Conservation (phyloP, 2,113 vertebrate genomes). For the Gavia stellata region DNA sequence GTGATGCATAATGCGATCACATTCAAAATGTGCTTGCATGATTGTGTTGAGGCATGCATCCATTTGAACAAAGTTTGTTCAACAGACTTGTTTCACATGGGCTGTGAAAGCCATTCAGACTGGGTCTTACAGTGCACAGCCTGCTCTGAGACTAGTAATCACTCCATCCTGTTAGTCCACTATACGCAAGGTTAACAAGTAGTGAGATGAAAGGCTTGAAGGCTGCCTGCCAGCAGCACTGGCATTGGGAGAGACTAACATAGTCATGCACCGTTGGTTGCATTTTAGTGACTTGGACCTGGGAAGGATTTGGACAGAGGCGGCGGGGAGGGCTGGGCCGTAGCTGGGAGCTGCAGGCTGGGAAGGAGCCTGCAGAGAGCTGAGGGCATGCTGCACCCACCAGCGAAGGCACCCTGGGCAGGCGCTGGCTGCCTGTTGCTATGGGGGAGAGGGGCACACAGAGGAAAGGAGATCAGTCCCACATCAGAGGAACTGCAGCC, state of each 20-base stretch:
- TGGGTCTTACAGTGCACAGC: neutral
- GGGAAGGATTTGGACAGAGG: neutral
- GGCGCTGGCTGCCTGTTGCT: neutral
- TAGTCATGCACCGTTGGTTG: fast-evolving
- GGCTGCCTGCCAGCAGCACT: neutral
- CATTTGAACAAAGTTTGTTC: neutral
- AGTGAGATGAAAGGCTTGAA: neutral
- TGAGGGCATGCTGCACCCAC: neutral
- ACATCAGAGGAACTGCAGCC: neutral
- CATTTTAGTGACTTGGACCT: neutral
- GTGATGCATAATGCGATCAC: neutral
- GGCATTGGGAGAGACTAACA: neutral
- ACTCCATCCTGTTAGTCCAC: neutral
- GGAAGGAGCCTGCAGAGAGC: neutral
- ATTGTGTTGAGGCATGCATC: neutral
- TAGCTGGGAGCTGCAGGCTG: neutral
- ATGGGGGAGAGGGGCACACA: fast-evolving
- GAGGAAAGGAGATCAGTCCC: neutral
- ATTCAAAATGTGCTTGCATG: neutral
- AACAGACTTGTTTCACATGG: neutral
- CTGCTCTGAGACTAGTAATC: neutral
- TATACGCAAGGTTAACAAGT: fast-evolving
- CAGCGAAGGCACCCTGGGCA: neutral
- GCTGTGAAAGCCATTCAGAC: neutral
- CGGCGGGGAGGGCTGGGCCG: neutral